A percentile compares a stretch with the other conserved stretches of the same genome.
Evolutionary conservation across 1,140 invertebrate species (phyloP).

Genomic region (Ladona fulva): DNA sequence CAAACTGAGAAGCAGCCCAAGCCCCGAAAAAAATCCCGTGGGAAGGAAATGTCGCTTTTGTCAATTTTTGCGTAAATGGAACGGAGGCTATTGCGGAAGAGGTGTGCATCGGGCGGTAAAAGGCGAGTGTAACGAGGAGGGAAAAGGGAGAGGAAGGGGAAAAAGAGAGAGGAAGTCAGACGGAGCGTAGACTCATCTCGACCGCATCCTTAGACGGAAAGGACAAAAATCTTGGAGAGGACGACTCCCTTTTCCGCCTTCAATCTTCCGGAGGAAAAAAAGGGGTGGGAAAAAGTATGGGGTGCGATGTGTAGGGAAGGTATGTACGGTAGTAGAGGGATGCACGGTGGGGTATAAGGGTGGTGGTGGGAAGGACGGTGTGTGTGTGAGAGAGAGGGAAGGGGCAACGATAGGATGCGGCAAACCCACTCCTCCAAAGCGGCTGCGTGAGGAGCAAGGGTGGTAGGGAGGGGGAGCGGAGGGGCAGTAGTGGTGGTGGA

Average conservation of each 20-base stretch:
- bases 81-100: no score
- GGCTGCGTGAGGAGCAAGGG: not conserved
- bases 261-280: no score
- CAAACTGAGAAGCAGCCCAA: no score
- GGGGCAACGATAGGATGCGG: not conserved
- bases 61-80: no score
- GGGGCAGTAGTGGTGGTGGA: not conserved
- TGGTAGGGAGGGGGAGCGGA: not conserved
- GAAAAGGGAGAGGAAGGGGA: not conserved
- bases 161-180: not conserved
- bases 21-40: no score
- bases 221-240: no score
- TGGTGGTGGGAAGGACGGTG: not conserved
- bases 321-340: not conserved
- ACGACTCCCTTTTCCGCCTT: no score
- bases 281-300: not conserved
- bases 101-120: not conserved
- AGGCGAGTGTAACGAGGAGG: not conserved
- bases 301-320: not conserved
- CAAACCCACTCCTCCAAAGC: conserved; percentile 7
- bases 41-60: no score
- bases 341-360: not conserved
- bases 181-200: not conserved
- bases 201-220: no score
- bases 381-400: not conserved